Base-by-base conservation (phyloP, 2,888 invertebrate species). In the Spatulosminthurus flaviceps region DNA sequence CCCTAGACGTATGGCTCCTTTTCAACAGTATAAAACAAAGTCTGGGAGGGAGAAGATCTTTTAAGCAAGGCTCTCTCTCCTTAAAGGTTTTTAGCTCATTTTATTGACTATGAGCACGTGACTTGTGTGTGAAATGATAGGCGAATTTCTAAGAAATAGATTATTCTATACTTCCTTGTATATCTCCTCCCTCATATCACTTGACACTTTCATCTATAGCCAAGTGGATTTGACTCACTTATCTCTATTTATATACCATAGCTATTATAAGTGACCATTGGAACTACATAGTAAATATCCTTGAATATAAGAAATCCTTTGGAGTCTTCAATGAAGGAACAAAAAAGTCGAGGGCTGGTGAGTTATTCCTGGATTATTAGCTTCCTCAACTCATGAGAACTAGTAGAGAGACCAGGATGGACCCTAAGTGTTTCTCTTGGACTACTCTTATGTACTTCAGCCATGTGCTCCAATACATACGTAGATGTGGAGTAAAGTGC, bases 91-190 rank as follows among this genome's bases (percentile, higher is more conserved):
- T 51, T 5, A 51, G 51, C 51, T 51, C 16, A 51, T 51, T 51
- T 51, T 51, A 51, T 51, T 51, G 51, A 51, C 51, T 13, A 51
- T 51, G 51, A 51, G 16, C 51, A 51, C 51, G 51, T 51, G 51
- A 51, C 51, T 51, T 51, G 51, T 51, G 5, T 51, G 1, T 4
- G n/a, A 16, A 51, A 51, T 51, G 51, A 5, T 19, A 41, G 41
- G 13, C 41, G n/a, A n/a, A n/a, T 34, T 9, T 7, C 5, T 34
- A 51, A 19, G 51, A 51, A 51, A 11, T 51, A 51, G 51, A 51
- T 51, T 51, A 51, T 9, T 34, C 4, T n/a, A n/a, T n/a, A n/a
- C n/a, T n/a, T n/a, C n/a, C n/a, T 51, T 51, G 51, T 51, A 51
- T 5, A 2, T 13, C 51, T 51, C 16, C 16, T 19, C 5, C 19